phyloP scores from a whole-genome alignment of 2,888 invertebrate species.

The Plagodis dolabraria region DNA sequence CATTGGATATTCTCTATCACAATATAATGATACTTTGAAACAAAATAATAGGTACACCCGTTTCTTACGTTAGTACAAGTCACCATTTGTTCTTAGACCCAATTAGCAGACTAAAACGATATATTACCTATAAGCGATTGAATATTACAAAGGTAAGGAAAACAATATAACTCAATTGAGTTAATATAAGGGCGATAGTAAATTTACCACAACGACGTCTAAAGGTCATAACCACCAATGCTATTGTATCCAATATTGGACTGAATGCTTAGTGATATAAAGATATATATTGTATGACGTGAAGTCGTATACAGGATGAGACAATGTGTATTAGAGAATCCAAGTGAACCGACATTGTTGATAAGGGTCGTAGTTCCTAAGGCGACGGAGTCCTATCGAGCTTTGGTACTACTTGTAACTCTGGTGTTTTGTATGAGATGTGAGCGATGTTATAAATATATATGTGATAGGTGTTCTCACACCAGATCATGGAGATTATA shows the following conservation, averaged over 20 bases:
- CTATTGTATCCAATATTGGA: slow-evolving; percentile 26
- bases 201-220: slow-evolving; percentile 53
- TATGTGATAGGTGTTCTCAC: too few species aligned
- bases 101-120: slow-evolving; percentile 21
- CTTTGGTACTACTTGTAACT: slow-evolving; percentile 61
- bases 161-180: slow-evolving; percentile 69
- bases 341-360: slow-evolving; percentile 70
- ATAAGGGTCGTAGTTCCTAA: slow-evolving; percentile 77
- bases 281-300: slow-evolving; percentile 39
- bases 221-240: slow-evolving; percentile 36
- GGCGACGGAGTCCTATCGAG: slow-evolving; percentile 70
- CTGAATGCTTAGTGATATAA: slow-evolving; percentile 24
- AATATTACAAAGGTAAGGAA: slow-evolving; percentile 64
- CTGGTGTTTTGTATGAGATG: slow-evolving; percentile 44
- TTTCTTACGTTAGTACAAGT: background rate
- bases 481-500: too few species aligned
- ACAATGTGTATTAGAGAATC: slow-evolving; percentile 69
- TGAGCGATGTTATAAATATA: slow-evolving; percentile 28
- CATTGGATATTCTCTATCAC: background rate
- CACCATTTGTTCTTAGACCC: slow-evolving; percentile 5
- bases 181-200: slow-evolving; percentile 70
- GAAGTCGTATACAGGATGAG: slow-evolving; percentile 49
- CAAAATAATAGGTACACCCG: background rate
- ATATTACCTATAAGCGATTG: slow-evolving; percentile 53
- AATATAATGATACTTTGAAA: background rate